Base-by-base conservation (phyloP, 1,140 invertebrate species). In the Drosophila repleta region DNA sequence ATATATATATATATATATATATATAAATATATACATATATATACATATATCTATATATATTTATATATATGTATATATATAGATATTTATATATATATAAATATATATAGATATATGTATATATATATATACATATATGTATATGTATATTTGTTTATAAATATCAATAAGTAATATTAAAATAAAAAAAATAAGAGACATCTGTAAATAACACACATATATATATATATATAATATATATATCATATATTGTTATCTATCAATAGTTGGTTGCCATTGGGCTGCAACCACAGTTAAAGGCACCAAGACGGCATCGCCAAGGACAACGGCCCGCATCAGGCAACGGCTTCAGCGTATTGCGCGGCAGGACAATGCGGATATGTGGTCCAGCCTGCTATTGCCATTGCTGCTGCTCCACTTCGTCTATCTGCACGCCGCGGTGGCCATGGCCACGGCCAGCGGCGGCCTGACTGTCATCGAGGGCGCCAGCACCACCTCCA, bases 211-310 rank as follows among this genome's bases (percentile, higher is more conserved):
- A 24, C 4, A 24, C 2, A 24, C 2, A 24, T 1, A 10, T 3
- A 32, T 32, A 32, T 32, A 32, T 10, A 32, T 32, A 32, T 35
- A 35, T 35, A 35, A 35, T 11, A 35, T 35, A 35, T 10, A 8
- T 32, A 10, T 11, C 49, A 52, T 64, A 41, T 45, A 67, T 24
- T 8, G 11, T 39, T 10, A 39, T 41, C 52, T 20, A 39, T 35
- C 26, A 39, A 18, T 55, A 78, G 82, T 79, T 88, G 83, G 82
- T 87, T 88, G 82, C 83, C 79, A 83, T 67, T 58, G 62, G 64
- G 79, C 83, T 88, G 83, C 83, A 71, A 87, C 72, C 83, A 87
- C 13, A 79, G 76, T 53, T 79, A 87, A 87, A 82, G 65, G 51
- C 79, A 75, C 64, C 81, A 87, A 43, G 56, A 87, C 83, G 83